Evolutionary conservation across 2,797 vertebrate genomes (phyloP).

Genomic region (Monodelphis domestica): DNA sequence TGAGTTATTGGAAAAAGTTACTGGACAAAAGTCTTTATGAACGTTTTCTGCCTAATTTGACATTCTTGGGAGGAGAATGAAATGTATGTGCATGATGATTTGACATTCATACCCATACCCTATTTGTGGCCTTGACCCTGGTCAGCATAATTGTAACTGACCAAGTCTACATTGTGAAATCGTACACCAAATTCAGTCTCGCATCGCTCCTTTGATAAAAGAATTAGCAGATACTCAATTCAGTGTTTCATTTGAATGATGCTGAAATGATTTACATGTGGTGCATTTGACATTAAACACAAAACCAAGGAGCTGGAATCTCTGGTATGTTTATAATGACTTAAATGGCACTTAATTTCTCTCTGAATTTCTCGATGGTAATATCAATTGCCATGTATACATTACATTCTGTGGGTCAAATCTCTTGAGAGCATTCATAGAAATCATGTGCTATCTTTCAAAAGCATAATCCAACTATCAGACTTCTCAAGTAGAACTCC

Average conservation of each 20-base stretch:
- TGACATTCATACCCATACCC: not conserved
- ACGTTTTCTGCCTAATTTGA: not conserved
- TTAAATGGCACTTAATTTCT: not conserved
- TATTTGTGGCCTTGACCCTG: slow-evolving; percentile 6
- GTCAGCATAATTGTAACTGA: not conserved
- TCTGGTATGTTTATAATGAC: not conserved
- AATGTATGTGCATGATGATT: not conserved
- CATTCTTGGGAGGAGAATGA: not conserved
- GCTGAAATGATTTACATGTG: slow-evolving; percentile 4
- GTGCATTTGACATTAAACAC: slow-evolving; percentile 1
- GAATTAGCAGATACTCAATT: not conserved
- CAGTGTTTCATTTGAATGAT: not conserved
- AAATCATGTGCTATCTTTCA: no score
- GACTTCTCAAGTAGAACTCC: no score
- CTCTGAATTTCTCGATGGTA: not conserved
- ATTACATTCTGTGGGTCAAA: not conserved
- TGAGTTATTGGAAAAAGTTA: not conserved
- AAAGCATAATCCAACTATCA: no score
- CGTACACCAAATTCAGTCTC: not conserved
- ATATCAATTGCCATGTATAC: not conserved
- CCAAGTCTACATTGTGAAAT: slow-evolving; percentile 16
- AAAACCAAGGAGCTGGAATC: not conserved
- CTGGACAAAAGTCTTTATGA: not conserved
- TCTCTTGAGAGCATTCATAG: no score
- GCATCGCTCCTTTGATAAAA: not conserved